Evolutionary conservation across 2,888 invertebrate genomes (phyloP).

Genomic region (Ischnura elegans): DNA sequence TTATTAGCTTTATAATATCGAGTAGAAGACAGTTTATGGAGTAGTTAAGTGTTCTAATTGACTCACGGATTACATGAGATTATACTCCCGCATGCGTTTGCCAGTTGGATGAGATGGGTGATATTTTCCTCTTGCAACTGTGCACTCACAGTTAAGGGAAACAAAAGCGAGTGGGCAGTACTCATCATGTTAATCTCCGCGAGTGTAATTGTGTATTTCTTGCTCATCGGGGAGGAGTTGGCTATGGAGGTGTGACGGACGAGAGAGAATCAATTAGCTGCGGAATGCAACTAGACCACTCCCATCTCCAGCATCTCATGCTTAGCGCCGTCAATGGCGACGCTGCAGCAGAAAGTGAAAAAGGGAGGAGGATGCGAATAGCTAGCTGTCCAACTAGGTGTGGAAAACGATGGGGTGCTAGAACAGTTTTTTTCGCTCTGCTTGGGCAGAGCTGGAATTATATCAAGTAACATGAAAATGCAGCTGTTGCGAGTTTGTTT

Average conservation of each 20-base stretch:
- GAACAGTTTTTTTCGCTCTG: no score
- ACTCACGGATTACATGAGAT: neutral
- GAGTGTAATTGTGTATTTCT: slow-evolving; percentile 19
- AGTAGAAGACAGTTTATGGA: neutral
- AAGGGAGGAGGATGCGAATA: neutral
- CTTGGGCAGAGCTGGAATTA: no score
- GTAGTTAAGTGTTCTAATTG: neutral
- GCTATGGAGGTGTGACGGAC: neutral
- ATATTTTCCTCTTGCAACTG: neutral
- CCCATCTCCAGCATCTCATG: no score
- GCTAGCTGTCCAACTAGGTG: no score
- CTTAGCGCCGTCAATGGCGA: neutral
- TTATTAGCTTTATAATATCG: neutral
- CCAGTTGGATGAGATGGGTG: neutral
- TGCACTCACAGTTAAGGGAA: neutral
- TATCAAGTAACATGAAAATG: no score
- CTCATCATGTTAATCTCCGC: neutral
- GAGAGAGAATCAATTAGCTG: slow-evolving; percentile 11
- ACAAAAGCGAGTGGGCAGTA: neutral
- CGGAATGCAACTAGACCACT: neutral
- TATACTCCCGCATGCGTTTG: neutral
- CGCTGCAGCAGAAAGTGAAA: neutral
- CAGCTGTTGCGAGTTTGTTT: no score
- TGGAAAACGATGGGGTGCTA: no score
- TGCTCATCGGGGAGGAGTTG: neutral